Evolutionary conservation across 1,140 invertebrate species (phyloP).

Genomic region (Drosophila sechellia): DNA sequence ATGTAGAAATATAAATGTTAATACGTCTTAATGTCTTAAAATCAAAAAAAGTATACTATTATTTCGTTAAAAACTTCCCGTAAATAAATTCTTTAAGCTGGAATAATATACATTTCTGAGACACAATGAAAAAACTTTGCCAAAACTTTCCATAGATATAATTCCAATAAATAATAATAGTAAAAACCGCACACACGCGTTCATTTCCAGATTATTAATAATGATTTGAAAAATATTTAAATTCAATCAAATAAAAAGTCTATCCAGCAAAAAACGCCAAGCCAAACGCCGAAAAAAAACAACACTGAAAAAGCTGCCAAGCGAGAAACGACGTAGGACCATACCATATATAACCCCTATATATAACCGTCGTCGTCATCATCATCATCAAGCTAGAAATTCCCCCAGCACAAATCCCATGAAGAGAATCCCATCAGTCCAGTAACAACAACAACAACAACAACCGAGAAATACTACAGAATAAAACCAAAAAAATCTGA

Average conservation of each 20-base stretch:
- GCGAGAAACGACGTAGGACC: constrained; percentile 28
- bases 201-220: constrained; percentile 27
- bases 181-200: background rate
- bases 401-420: constrained; percentile 43
- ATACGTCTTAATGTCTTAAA: background rate
- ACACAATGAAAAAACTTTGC: background rate
- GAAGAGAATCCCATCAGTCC: constrained; percentile 26
- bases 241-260: constrained; percentile 43
- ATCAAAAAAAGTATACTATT: background rate
- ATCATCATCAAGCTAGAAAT: constrained; percentile 31
- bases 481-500: background rate
- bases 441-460: constrained; percentile 22
- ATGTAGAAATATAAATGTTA: background rate
- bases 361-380: constrained; percentile 25
- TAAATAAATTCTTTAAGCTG: no score
- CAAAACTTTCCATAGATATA: constrained; percentile 28
- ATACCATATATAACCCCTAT: constrained; percentile 21
- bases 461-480: constrained; percentile 17
- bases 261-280: constrained; percentile 26
- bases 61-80: no score
- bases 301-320: constrained; percentile 44
- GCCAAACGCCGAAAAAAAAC: background rate
- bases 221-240: constrained; percentile 45
- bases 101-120: background rate
- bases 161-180: constrained; percentile 9